phyloP scores from a whole-genome alignment of 2,113 vertebrate genomes.

The Coryphaenoides rupestris region DNA sequence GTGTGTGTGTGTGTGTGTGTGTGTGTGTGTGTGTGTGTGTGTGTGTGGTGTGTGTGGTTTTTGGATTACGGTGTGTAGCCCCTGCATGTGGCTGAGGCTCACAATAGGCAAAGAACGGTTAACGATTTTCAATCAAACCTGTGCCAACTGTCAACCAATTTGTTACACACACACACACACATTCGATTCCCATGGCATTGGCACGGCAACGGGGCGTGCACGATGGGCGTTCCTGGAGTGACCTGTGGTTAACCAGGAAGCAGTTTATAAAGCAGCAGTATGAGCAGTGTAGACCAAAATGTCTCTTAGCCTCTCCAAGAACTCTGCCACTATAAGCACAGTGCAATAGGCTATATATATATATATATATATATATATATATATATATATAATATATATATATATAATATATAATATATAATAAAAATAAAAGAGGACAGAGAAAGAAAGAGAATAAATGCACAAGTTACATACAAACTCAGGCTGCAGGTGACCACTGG shows the following conservation, averaged over 20 bases:
- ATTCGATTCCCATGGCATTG: too few species aligned
- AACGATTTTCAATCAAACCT: not conserved
- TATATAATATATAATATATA: conserved; percentile 20
- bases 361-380: conserved; percentile 6
- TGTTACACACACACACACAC: too few species aligned
- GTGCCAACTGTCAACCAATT: too few species aligned
- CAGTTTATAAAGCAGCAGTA: conserved; percentile 1
- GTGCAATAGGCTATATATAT: not conserved
- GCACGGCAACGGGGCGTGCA: not conserved
- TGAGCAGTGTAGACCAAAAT: conserved; percentile 9
- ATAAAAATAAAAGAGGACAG: too few species aligned
- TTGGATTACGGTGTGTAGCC: conserved; percentile 40
- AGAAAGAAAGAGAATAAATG: too few species aligned
- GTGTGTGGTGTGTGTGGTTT: conserved; percentile 26
- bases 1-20: conserved; percentile 15
- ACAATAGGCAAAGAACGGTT: conserved; percentile 1
- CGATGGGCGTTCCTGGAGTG: not conserved
- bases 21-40: conserved; percentile 1
- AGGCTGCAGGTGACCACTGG: conserved; percentile 36
- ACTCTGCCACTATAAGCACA: too few species aligned
- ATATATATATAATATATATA: conserved; percentile 14
- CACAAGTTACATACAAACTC: conserved; percentile 56
- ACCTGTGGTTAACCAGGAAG: conserved; percentile 24
- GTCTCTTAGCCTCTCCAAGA: too few species aligned
- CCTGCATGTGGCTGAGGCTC: conserved; percentile 13